phyloP scores from a whole-genome alignment of 1,140 invertebrate species.

The Drosophila navojoa region DNA sequence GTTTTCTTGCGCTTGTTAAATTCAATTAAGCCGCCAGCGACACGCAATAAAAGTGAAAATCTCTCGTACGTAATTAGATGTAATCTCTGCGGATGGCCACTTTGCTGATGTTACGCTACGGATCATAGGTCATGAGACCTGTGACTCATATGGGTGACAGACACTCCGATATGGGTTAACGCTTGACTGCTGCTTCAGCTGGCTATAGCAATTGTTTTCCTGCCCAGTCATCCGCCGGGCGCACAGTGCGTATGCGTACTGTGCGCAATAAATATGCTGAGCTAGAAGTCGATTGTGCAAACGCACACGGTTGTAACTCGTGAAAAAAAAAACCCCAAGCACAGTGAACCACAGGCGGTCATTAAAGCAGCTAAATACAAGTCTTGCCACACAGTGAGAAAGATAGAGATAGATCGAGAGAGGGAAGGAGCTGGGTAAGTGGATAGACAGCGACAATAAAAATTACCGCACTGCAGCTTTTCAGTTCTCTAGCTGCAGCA shows the following conservation, averaged over 20 bases:
- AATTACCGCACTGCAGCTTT: constrained; percentile 16
- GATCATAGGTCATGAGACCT: constrained; percentile 17
- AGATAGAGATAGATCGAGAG: background rate
- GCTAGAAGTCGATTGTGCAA: constrained; percentile 27
- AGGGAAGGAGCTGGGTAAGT: too few relatives aligned
- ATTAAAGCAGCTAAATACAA: constrained; percentile 25
- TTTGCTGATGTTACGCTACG: constrained; percentile 19
- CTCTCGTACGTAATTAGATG: constrained; percentile 67
- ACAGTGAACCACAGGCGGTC: constrained; percentile 17
- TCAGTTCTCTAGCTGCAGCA: too few relatives aligned
- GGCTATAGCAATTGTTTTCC: constrained; percentile 12
- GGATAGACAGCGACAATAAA: constrained; percentile 16
- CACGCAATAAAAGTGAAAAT: constrained; percentile 68
- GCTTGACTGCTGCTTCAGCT: constrained; percentile 42
- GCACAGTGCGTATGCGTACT: constrained; percentile 47
- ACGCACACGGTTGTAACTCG: constrained; percentile 14
- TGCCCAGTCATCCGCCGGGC: constrained; percentile 54
- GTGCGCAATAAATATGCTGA: constrained; percentile 17
- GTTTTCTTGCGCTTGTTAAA: constrained; percentile 12
- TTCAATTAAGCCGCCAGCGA: constrained; percentile 51
- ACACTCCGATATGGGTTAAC: constrained; percentile 38
- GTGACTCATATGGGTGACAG: constrained; percentile 27
- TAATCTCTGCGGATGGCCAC: constrained; percentile 53
- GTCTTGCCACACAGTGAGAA: constrained; percentile 29
- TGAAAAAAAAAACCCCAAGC: constrained; percentile 5